Percentiles rank a stretch among this genome's conserved stretches.
Conservation (phyloP, 1,140 invertebrate species). For the Brachionus koreanus region DNA sequence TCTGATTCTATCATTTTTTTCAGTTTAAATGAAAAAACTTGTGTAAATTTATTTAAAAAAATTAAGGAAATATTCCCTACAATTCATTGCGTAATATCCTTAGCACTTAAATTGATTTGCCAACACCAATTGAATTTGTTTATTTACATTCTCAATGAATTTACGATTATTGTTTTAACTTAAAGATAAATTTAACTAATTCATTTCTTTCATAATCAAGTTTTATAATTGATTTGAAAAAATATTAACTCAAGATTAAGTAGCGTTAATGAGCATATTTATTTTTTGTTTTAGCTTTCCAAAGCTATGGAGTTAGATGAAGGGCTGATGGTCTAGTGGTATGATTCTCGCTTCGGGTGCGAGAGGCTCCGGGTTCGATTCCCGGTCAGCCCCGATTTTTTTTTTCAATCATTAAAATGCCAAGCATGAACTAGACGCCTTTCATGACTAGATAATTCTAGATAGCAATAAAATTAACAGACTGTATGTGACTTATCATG, state of each 20-base stretch:
- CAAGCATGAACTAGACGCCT: background rate
- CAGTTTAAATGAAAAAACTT: background rate
- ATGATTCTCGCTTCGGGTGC: conserved; percentile 5
- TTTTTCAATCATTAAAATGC: background rate
- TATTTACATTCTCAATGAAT: background rate
- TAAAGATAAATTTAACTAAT: background rate
- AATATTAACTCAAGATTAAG: background rate
- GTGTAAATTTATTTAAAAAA: background rate
- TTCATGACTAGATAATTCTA: background rate
- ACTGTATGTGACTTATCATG: conserved; percentile 37
- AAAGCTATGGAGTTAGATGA: background rate
- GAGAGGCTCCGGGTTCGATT: background rate
- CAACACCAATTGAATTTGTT: background rate
- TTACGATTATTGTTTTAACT: background rate
- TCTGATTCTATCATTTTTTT: background rate
- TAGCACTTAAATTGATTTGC: conserved; percentile 19
- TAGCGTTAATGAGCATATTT: background rate
- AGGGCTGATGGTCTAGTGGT: conserved; percentile 27
- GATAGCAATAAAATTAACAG: conserved; percentile 1
- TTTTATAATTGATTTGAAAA: background rate
- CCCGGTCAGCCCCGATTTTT: conserved; percentile 9
- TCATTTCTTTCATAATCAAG: background rate
- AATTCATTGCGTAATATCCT: background rate
- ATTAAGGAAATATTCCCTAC: background rate
- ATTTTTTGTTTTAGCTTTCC: background rate